Evolutionary conservation across 2,113 vertebrate species (phyloP).

Genomic region (Alexandromys fortis): DNA sequence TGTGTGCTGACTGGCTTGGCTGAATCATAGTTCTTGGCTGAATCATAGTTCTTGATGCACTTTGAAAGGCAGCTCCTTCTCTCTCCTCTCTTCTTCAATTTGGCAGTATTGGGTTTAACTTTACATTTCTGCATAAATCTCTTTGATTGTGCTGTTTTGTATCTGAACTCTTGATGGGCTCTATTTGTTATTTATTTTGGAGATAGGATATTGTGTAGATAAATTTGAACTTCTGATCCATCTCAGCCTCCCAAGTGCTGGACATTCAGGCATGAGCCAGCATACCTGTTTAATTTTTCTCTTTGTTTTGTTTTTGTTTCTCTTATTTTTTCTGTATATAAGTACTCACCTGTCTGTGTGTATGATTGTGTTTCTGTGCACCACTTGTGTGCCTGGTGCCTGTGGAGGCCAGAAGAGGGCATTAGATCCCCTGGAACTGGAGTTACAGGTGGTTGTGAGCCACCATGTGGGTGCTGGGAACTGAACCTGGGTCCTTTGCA

Average conservation of each 20-base stretch:
- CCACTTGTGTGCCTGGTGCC: neutral
- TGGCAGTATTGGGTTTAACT: slow-evolving; percentile 33
- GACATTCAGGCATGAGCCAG: neutral
- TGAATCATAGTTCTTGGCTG: slow-evolving; percentile 30
- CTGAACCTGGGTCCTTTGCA: neutral
- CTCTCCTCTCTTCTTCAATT: neutral
- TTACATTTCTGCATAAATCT: slow-evolving; percentile 47
- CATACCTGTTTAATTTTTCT: neutral
- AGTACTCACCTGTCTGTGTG: neutral
- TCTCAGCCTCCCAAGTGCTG: neutral
- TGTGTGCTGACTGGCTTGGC: neutral
- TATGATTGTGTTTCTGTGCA: neutral
- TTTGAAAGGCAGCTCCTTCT: neutral
- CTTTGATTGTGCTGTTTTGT: slow-evolving; percentile 24
- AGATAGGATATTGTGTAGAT: slow-evolving; percentile 1
- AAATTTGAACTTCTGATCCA: slow-evolving; percentile 9
- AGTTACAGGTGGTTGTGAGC: neutral
- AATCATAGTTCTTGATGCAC: slow-evolving; percentile 34
- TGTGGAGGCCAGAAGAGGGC: neutral
- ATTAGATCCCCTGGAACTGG: neutral
- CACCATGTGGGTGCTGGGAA: neutral
- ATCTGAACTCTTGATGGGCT: slow-evolving; percentile 15
- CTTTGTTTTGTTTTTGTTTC: neutral
- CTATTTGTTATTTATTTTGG: slow-evolving; percentile 25
- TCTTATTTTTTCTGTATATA: neutral